Evolutionary conservation across 2,888 invertebrate genomes (phyloP).

Genomic region (Acleris laterana): DNA sequence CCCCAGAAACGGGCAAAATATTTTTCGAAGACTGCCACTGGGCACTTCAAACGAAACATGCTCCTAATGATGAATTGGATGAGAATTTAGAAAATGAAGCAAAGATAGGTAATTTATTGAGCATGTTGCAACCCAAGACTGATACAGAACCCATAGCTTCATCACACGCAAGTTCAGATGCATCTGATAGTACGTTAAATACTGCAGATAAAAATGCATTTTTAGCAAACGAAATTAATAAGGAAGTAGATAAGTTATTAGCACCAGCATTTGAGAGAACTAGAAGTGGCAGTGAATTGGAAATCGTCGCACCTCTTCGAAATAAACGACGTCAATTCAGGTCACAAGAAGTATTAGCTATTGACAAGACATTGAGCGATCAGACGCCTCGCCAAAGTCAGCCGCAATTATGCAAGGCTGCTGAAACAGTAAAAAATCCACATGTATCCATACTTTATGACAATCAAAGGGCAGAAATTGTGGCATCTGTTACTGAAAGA

Average conservation of each 20-base stretch:
- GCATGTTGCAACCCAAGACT: conserved; percentile 56
- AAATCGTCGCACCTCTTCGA: conserved; percentile 67
- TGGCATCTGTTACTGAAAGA: conserved; percentile 88
- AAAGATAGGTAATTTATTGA: conserved; percentile 75
- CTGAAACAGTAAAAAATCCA: conserved; percentile 51
- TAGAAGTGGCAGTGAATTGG: conserved; percentile 72
- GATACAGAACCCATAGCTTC: conserved; percentile 65
- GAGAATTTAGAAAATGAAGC: conserved; percentile 43
- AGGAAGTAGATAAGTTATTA: conserved; percentile 74
- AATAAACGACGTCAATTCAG: conserved; percentile 73
- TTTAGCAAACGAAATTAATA: conserved; percentile 65
- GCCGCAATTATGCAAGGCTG: conserved; percentile 47
- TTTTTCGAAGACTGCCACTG: conserved; percentile 66
- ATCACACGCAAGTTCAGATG: conserved; percentile 67
- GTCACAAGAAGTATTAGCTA: conserved; percentile 75
- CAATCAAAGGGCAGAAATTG: conserved; percentile 86
- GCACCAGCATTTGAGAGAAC: conserved; percentile 72
- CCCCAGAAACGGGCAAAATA: conserved; percentile 67
- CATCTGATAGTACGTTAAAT: conserved; percentile 48
- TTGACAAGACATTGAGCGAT: conserved; percentile 52
- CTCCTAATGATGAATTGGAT: conserved; percentile 22
- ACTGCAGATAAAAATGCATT: conserved; percentile 59
- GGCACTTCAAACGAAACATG: conserved; percentile 48
- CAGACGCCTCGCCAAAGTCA: conserved; percentile 55
- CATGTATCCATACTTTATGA: conserved; percentile 67